These are phyloP conservation scores for Triplophysa yarkandensis DNA, from an alignment of 2,797 vertebrate genomes.

Conservation along the genomic window DNA sequence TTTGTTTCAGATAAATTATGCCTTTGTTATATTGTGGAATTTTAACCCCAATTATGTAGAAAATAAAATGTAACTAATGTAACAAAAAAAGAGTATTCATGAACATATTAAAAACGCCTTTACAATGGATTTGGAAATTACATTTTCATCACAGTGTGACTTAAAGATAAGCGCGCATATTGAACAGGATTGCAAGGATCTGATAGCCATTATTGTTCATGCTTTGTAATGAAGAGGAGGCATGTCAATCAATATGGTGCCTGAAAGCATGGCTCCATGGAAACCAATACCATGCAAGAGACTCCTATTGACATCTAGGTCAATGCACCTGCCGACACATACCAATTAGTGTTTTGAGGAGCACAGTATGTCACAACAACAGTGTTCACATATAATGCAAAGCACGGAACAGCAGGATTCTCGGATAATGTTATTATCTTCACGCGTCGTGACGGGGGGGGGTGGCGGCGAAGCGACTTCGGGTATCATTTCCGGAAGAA, in stretches of 20 bases:
- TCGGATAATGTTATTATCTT: background rate
- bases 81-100: too few relatives aligned
- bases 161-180: constrained; percentile 7
- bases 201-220: constrained; percentile 33
- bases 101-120: too few relatives aligned
- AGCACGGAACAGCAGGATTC: constrained; percentile 12
- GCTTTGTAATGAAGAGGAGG: constrained; percentile 38
- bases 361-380: constrained; percentile 29
- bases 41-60: too few relatives aligned
- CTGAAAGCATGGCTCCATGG: constrained; percentile 47
- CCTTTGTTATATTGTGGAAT: too few relatives aligned
- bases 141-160: too few relatives aligned
- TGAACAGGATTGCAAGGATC: constrained; percentile 23
- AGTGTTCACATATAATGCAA: background rate
- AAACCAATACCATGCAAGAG: constrained; percentile 17
- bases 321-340: constrained; percentile 33
- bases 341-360: constrained; percentile 39
- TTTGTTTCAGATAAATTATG: too few relatives aligned
- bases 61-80: too few relatives aligned
- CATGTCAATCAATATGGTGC: constrained; percentile 36
- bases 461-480: background rate
- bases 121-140: too few relatives aligned
- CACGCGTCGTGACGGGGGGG: background rate
- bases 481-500: constrained; percentile 9
- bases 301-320: constrained; percentile 28